Base-by-base conservation (phyloP, 2,113 vertebrate species). In the Passerina amoena region DNA sequence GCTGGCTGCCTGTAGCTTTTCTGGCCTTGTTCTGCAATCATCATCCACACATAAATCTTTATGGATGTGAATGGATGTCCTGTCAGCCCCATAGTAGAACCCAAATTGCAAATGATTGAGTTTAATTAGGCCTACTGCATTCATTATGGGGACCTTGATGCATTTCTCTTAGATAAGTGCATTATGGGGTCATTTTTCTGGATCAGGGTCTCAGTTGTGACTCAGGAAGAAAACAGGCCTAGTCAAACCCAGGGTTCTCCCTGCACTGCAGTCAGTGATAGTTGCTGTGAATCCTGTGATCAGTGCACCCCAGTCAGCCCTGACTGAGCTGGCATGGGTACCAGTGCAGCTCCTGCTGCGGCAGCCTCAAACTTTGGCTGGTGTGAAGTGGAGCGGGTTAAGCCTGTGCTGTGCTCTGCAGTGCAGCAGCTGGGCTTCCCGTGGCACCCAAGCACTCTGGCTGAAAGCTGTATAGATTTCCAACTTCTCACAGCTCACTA, bases 381-480 rank as follows among this genome's bases (percentile, higher is more conserved):
- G 31, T 51, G 38, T 42, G 72, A 80, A 70, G 54, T 42, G 61
- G 20, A 38, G 17, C 65, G 82, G 48, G 20, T 79, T 11, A 63
- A 60, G 47, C 48, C 38, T 54, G n/a, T 70, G 50, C 78, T 68
- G 14, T 50, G 40, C 56, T 76, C 45, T 90, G 86, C 80, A 81
- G 0, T 60, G 92, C 82, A 90, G 51, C 60, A 81, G 56, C 50
- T 5, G 0, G 23, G 27, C 64, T 94, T 51, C 76, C 18, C 18
- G 15, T 0, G 0, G 61, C 59, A 81, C 28, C 37, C 14, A 3
- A 33, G 54, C 0, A 0, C 11, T 4, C 66, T 38, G 25, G 7
- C 38, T 73, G 66, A 77, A 90, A 80, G 27, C 27, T 14, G 11
- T 30, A 1, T 16, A 30, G 5, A 10, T 70, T 81, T 86, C 59